These are phyloP conservation scores for Smittia sp. DNA, from an alignment of 2,888 invertebrate genomes.

Conservation along the genomic window DNA sequence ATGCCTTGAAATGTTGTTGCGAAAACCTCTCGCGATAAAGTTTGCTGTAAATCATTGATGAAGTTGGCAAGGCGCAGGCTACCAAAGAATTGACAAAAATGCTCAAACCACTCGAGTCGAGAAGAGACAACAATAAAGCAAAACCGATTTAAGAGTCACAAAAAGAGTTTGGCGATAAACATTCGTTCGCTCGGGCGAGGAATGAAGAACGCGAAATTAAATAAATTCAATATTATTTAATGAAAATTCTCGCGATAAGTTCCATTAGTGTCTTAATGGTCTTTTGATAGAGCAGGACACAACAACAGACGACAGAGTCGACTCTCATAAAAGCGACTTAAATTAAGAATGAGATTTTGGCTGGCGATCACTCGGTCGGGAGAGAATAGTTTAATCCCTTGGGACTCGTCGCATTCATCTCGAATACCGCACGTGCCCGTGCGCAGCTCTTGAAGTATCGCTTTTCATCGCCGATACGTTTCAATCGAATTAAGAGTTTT, in stretches of 20 bases:
- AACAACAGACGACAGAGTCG: background rate
- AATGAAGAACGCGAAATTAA: conserved; percentile 24
- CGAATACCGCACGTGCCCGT: background rate
- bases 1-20: too few relatives aligned
- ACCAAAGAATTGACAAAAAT: conserved; percentile 2
- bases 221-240: conserved; percentile 35
- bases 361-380: background rate
- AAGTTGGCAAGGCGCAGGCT: background rate
- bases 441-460: background rate
- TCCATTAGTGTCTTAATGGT: conserved; percentile 54
- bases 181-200: background rate
- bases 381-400: conserved; percentile 8
- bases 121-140: background rate
- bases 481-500: conserved; percentile 4
- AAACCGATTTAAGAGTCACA: conserved; percentile 1
- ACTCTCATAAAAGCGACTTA: conserved; percentile 6
- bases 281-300: conserved; percentile 44
- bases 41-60: background rate
- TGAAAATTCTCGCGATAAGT: conserved; percentile 48
- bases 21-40: background rate
- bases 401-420: background rate
- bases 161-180: conserved; percentile 4
- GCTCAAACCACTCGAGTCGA: background rate
- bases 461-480: background rate
- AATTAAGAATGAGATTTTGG: conserved; percentile 22